Evolutionary conservation across 2,888 invertebrate genomes (phyloP), one percentile per base, ranked within the genome.

Genomic region (Autographa gamma): DNA sequence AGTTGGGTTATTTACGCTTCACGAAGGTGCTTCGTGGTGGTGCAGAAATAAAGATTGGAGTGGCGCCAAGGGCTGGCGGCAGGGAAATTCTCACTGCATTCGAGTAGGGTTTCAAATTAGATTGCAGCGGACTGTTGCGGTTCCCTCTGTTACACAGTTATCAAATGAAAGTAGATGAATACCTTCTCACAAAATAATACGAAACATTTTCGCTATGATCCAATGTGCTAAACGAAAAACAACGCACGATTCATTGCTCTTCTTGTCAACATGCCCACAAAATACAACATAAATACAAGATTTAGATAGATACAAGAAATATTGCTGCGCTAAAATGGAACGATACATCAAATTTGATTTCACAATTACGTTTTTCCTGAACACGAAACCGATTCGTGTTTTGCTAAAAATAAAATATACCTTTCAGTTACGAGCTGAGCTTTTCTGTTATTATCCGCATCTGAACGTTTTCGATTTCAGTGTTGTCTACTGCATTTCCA

Each of bases 41-140:
- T 79, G 78, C 85, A 85, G 85, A 87, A 91, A 90, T 91, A 90
- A 91, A 89, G 86, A 86, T 92, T 92, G 92, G 92, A 92, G 83
- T 78, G 80, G 83, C 79, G 92, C 92, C 93, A 93, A 89, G 79
- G 83, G 83, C 77, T 63, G 63, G 73, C 66, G 74, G 85, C 79
- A 76, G 81, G 83, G 86, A 89, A 87, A 87, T 87, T 85, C 82
- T 83, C 82, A 80, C 86, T 89, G 88, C 88, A 88, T 85, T 86
- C 81, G 83, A 85, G 82, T 83, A 85, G 85, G 85, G 82, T 86
- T 88, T 89, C 85, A 89, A 89, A 90, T 90, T 88, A 88, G 86
- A 88, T 89, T 89, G 86, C 85, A 84, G 69, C 78, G 73, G 77
- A 78, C 76, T 80, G 65, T 71, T 73, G 76, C 70, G 77, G 80